Conservation (phyloP, 1,140 invertebrate genomes). For the Tenebrio molitor region DNA sequence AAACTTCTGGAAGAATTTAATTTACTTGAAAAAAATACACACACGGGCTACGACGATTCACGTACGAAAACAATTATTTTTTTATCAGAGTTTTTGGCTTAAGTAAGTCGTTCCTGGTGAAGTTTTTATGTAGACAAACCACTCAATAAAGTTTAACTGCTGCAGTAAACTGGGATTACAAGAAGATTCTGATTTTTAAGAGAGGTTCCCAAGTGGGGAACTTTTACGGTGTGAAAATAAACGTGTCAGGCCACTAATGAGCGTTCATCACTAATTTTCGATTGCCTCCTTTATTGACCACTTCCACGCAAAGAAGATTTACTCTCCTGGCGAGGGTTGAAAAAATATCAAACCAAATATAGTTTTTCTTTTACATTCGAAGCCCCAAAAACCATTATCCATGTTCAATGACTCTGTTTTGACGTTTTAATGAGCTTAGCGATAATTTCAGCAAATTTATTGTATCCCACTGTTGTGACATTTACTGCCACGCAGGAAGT, state of each 20-base stretch:
- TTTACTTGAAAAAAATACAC: no score
- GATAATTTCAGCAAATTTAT: slow-evolving; percentile 4
- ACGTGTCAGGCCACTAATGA: slow-evolving; percentile 19
- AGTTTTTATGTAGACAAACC: slow-evolving; percentile 19
- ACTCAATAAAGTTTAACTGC: slow-evolving; percentile 11
- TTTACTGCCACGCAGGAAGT: background rate
- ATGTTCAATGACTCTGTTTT: slow-evolving; percentile 7
- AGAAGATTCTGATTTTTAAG: slow-evolving; percentile 3
- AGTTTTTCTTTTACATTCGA: background rate
- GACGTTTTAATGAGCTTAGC: slow-evolving; percentile 7
- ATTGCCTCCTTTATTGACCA: slow-evolving; percentile 4
- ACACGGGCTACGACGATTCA: no score
- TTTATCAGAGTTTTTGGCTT: background rate
- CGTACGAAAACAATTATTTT: background rate
- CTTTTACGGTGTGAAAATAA: slow-evolving; percentile 6
- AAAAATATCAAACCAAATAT: background rate
- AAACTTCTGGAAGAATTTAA: no score
- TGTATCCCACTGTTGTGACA: background rate
- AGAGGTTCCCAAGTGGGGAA: background rate
- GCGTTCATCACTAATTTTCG: background rate
- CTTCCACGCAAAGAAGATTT: slow-evolving; percentile 9
- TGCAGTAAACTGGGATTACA: slow-evolving; percentile 18
- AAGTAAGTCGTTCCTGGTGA: background rate
- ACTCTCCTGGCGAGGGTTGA: background rate
- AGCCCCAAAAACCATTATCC: background rate